Evolutionary conservation across 2,113 vertebrate species (phyloP).

Genomic region (Pica pica): DNA sequence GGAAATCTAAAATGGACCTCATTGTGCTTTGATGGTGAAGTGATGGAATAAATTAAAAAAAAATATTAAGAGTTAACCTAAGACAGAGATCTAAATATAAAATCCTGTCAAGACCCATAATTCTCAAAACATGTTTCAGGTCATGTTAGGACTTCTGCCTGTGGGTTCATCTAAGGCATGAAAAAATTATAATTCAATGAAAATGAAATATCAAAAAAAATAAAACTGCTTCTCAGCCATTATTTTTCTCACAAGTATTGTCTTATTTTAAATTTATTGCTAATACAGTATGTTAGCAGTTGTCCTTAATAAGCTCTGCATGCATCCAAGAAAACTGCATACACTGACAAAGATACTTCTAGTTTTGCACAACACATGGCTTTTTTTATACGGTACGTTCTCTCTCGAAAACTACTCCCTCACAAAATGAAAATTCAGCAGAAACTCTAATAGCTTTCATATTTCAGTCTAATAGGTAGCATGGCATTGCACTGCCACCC

Average conservation of each 20-base stretch:
- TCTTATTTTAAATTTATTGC: slow-evolving; percentile 41
- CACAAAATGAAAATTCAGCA: slow-evolving; percentile 70
- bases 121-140: neutral
- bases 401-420: slow-evolving; percentile 50
- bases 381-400: slow-evolving; percentile 34
- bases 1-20: neutral
- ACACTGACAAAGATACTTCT: slow-evolving; percentile 31
- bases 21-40: neutral
- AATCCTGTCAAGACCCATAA: neutral
- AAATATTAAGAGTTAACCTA: neutral
- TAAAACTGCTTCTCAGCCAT: neutral
- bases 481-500: slow-evolving; percentile 52
- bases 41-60: neutral
- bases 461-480: slow-evolving; percentile 71
- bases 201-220: neutral
- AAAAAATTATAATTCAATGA: neutral
- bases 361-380: slow-evolving; percentile 9
- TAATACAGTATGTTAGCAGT: slow-evolving; percentile 1
- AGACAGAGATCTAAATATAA: neutral
- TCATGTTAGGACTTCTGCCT: neutral
- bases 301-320: slow-evolving; percentile 30
- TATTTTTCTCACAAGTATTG: neutral
- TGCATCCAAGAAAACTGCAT: slow-evolving; percentile 28
- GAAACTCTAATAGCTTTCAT: slow-evolving; percentile 66
- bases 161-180: neutral